Evolutionary conservation across 2,888 invertebrate genomes (phyloP).

Genomic region (Idaea aversata): DNA sequence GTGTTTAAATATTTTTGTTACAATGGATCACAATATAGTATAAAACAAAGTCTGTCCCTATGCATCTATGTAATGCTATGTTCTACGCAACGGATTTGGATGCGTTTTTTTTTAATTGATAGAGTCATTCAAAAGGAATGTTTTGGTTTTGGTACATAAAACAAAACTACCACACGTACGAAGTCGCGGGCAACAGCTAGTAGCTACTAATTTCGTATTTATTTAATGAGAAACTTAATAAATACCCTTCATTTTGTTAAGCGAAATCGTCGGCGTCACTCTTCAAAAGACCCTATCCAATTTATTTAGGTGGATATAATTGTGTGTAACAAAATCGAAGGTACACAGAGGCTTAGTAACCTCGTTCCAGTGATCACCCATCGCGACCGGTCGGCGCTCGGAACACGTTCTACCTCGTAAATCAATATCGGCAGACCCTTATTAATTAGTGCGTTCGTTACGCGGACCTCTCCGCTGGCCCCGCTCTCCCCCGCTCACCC

Average conservation of each 20-base stretch:
- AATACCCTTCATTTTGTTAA: not conserved
- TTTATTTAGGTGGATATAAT: not conserved
- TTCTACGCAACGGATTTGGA: no score
- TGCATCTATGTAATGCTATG: no score
- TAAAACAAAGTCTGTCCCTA: no score
- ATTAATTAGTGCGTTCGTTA: conserved; percentile 78
- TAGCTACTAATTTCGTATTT: not conserved
- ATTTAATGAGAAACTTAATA: not conserved
- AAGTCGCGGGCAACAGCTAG: no score
- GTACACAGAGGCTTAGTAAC: conserved; percentile 7
- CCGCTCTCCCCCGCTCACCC: conserved; percentile 20
- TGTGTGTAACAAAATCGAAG: not conserved
- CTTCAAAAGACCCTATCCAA: not conserved
- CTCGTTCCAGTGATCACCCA: conserved; percentile 26
- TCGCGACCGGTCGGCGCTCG: conserved; percentile 27
- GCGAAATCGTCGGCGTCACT: not conserved
- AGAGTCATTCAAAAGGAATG: no score
- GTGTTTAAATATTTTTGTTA: no score
- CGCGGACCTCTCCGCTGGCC: conserved; percentile 51
- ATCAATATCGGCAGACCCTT: conserved; percentile 79
- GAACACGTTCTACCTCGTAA: conserved; percentile 66
- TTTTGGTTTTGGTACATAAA: no score
- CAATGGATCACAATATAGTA: no score
- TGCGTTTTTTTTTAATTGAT: no score
- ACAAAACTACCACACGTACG: no score